Percentiles rank a stretch among this genome's conserved stretches.
Conservation (phyloP, 2,888 invertebrate genomes). For the Argyra leucocephala region DNA sequence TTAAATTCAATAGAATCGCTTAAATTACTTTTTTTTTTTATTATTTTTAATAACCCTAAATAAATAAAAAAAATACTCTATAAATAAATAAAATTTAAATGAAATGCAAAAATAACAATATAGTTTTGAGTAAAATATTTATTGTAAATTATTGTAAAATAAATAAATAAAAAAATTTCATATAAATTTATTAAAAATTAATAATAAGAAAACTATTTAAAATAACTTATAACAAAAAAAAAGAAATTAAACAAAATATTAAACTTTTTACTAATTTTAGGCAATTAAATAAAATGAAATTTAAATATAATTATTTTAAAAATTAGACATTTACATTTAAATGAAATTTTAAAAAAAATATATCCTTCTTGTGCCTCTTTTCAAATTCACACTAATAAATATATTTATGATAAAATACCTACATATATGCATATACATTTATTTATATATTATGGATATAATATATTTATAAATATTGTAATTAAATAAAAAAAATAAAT, state of each 20-base stretch:
- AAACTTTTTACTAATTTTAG: not conserved
- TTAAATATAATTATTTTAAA: not conserved
- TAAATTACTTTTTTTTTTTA: not conserved
- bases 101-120: too few species aligned
- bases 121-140: too few species aligned
- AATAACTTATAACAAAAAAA: not conserved
- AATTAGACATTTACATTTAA: not conserved
- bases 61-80: too few species aligned
- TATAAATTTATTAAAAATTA: too few species aligned
- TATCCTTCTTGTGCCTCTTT: conserved; percentile 3
- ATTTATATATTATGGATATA: not conserved
- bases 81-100: too few species aligned
- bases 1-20: not conserved
- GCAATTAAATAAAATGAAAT: not conserved
- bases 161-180: too few species aligned
- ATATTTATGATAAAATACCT: too few species aligned
- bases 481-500: not conserved
- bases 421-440: too few species aligned
- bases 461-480: not conserved
- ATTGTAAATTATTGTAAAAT: too few species aligned
- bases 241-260: not conserved
- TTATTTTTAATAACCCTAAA: not conserved
- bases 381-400: not conserved
- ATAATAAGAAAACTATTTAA: not conserved
- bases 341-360: not conserved